Percentiles rank a stretch among this genome's conserved stretches.
phyloP scores from a whole-genome alignment of 2,113 vertebrate species.

The Rostratula benghalensis region DNA sequence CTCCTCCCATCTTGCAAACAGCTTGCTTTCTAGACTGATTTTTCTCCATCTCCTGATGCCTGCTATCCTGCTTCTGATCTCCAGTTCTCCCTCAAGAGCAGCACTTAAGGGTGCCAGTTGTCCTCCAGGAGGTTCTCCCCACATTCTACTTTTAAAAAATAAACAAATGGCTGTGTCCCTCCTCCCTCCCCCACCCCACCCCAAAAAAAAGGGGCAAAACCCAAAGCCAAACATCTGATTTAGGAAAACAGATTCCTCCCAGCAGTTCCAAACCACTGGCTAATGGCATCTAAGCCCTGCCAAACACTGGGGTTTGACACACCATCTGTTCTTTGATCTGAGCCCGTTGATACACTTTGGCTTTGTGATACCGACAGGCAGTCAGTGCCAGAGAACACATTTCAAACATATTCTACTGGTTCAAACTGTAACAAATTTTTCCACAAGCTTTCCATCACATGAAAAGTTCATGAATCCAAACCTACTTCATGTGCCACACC shows the following conservation, averaged over 20 bases:
- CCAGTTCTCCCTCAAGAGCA: background rate
- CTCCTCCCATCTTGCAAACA: background rate
- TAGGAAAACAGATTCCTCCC: background rate
- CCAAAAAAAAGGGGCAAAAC: background rate
- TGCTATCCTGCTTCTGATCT: background rate
- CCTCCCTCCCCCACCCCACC: accelerated
- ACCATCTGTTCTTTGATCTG: accelerated
- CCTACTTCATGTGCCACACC: background rate
- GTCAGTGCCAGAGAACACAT: background rate
- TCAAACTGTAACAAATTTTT: background rate
- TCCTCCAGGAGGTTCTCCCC: background rate
- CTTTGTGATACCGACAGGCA: background rate
- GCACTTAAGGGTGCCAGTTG: background rate
- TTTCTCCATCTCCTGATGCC: background rate
- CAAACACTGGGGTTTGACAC: background rate
- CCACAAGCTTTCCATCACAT: background rate
- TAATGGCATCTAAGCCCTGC: background rate
- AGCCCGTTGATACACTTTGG: background rate
- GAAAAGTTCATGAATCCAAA: background rate
- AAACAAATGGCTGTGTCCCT: background rate
- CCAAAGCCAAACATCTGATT: background rate
- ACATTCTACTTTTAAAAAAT: background rate
- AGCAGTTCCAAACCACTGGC: background rate
- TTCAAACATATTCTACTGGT: background rate
- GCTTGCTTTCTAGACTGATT: background rate